These are phyloP conservation scores for Scomber colias DNA, from an alignment of 2,113 vertebrate species.

Conservation along the genomic window DNA sequence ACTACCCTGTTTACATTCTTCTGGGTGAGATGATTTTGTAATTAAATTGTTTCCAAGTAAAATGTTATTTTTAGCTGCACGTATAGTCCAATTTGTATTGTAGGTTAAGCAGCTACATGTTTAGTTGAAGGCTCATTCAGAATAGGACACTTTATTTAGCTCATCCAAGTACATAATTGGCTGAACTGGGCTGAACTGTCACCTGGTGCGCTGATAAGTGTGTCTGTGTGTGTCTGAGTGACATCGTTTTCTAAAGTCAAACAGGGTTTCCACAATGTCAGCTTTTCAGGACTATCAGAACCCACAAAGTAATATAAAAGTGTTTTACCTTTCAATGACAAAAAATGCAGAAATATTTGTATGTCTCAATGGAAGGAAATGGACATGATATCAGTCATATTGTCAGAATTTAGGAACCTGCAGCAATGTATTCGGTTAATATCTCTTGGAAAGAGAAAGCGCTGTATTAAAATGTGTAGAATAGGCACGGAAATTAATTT, in stretches of 20 bases:
- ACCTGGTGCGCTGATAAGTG: conserved; percentile 23
- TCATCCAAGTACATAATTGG: conserved; percentile 68
- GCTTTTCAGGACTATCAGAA: conserved; percentile 14
- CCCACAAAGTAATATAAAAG: too few relatives aligned
- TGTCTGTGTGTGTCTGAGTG: not conserved
- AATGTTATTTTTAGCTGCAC: conserved; percentile 9
- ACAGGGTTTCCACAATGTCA: conserved; percentile 22
- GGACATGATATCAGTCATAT: not conserved
- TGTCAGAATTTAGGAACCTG: not conserved
- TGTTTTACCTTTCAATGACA: too few relatives aligned
- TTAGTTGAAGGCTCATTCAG: conserved; percentile 36
- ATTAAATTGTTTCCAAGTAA: not conserved
- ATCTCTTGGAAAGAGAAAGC: not conserved
- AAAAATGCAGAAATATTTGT: not conserved
- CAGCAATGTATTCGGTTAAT: not conserved
- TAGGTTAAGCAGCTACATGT: conserved; percentile 24
- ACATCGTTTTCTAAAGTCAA: conserved; percentile 22
- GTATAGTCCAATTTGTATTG: conserved; percentile 8
- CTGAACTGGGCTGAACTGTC: conserved; percentile 43
- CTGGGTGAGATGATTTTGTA: not conserved
- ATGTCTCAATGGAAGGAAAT: not conserved
- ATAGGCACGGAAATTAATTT: conserved; percentile 3
- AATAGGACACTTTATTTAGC: conserved; percentile 55
- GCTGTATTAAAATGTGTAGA: not conserved
- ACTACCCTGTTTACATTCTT: conserved; percentile 4